Evolutionary conservation across 1,140 invertebrate species (phyloP).

Genomic region (Globodera rostochiensis): DNA sequence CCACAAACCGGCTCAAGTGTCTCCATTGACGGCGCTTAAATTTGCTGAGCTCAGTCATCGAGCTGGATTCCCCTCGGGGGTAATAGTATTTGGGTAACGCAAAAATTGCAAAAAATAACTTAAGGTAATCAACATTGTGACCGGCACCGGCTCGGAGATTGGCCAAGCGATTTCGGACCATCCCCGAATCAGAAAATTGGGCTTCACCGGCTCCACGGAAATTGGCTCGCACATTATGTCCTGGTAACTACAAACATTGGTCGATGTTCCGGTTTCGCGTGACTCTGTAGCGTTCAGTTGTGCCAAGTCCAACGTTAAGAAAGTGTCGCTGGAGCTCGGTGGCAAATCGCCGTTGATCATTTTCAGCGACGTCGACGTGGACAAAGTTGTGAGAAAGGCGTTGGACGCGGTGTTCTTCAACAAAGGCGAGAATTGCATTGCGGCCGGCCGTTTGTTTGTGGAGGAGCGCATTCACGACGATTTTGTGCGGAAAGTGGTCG

Average conservation of each 20-base stretch:
- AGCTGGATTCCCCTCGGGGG: slow-evolving; percentile 69
- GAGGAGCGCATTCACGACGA: slow-evolving; percentile 84
- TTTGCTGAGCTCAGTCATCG: slow-evolving; percentile 73
- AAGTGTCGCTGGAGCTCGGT: slow-evolving; percentile 82
- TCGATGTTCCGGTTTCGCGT: slow-evolving; percentile 65
- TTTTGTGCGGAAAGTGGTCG: slow-evolving; percentile 78
- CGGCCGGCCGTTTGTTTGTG: slow-evolving; percentile 88
- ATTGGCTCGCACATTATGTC: slow-evolving; percentile 78
- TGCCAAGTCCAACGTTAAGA: slow-evolving; percentile 79
- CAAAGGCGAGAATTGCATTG: slow-evolving; percentile 97
- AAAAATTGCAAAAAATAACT: slow-evolving; percentile 61
- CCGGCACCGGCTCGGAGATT: slow-evolving; percentile 79
- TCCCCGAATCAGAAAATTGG: slow-evolving; percentile 77
- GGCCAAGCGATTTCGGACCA: slow-evolving; percentile 80
- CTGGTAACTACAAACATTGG: slow-evolving; percentile 53
- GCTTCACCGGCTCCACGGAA: slow-evolving; percentile 84
- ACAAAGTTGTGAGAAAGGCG: slow-evolving; percentile 74
- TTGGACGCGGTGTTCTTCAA: slow-evolving; percentile 91
- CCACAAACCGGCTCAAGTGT: slow-evolving; percentile 82
- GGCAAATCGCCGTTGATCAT: slow-evolving; percentile 86
- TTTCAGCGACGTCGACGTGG: slow-evolving; percentile 75
- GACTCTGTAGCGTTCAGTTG: slow-evolving; percentile 69
- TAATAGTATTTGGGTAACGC: slow-evolving; percentile 64
- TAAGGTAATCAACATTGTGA: slow-evolving; percentile 74
- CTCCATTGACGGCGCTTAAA: slow-evolving; percentile 82